Base-by-base conservation (phyloP, 2,888 invertebrate genomes). In the Drepanosiphum platanoidis region DNA sequence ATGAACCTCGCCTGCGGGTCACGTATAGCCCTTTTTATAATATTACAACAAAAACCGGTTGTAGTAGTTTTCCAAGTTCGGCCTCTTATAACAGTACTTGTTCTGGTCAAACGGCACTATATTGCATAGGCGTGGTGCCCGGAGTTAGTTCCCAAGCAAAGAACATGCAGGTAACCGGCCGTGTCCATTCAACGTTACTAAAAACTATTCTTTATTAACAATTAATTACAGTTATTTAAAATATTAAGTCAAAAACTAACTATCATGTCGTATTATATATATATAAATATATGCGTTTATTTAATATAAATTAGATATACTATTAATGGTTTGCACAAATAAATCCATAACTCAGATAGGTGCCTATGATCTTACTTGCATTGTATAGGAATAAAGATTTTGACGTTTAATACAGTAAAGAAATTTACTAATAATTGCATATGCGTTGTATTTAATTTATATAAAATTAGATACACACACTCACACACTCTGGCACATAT, bases 41-140 rank as follows among this genome's bases (percentile, higher is more conserved):
- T 84, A 66, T 84, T 75, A 84, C 30, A 75, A 75, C 75, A 36
- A 75, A 83, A 84, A 84, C 83, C 83, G 83, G 83, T 84, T 84
- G 66, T 84, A 42, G 75, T 84, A 68, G 83, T 84, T 83, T 83
- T 83, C 82, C 74, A 83, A 83, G 82, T 83, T 83, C 46, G 64
- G 64, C 46, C 75, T 68, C 83, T 66, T 27, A 84, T 84, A 84
- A 84, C 83, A 84, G 83, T 84, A 84, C 75, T 84, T 61, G 83
- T 75, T 68, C 83, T 84, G 83, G 83, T 77, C 83, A 84, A 84
- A 84, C 83, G 64, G 52, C 66, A 66, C 36, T 84, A 68, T 84
- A 68, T 77, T 42, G 15, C 64, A 42, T 75, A 84, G 74, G 74
- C 52, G 83, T 84, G 83, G 83, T 84, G 68, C 74, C 46, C 74